Evolutionary conservation across 2,113 vertebrate species (phyloP).

Genomic region (Vidua macroura): DNA sequence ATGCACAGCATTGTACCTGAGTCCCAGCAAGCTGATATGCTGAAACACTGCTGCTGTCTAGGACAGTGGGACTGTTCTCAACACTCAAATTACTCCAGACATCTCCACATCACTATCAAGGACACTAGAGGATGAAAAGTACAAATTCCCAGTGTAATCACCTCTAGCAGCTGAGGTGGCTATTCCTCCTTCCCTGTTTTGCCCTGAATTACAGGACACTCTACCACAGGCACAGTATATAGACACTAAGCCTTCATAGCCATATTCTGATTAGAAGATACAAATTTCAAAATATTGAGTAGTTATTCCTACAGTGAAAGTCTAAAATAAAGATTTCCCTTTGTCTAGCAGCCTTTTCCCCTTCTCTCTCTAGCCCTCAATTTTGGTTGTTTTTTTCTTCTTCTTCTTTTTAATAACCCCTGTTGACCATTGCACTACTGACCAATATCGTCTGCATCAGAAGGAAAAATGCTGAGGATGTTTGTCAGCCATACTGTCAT

Average conservation of each 20-base stretch:
- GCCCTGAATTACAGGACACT: neutral
- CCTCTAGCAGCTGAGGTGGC: neutral
- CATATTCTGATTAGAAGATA: neutral
- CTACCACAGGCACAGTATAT: neutral
- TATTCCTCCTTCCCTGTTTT: neutral
- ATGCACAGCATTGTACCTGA: neutral
- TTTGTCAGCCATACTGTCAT: conserved; percentile 53
- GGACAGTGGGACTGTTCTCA: neutral
- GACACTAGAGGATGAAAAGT: neutral
- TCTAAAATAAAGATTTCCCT: neutral
- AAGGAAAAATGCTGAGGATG: conserved; percentile 28
- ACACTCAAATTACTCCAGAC: neutral
- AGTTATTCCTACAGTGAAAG: neutral
- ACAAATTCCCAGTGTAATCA: neutral
- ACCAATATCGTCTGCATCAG: conserved; percentile 33
- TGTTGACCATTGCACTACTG: conserved; percentile 22
- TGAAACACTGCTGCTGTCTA: neutral
- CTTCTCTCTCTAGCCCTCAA: neutral
- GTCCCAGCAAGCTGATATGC: neutral
- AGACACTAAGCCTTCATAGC: neutral
- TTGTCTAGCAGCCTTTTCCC: neutral
- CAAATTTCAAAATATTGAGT: neutral
- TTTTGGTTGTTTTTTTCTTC: neutral
- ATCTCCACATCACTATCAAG: neutral
- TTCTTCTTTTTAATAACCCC: neutral